Evolutionary conservation across 2,888 invertebrate genomes (phyloP), one percentile per base, ranked within the genome.

Genomic region (Drosophila borealis): DNA sequence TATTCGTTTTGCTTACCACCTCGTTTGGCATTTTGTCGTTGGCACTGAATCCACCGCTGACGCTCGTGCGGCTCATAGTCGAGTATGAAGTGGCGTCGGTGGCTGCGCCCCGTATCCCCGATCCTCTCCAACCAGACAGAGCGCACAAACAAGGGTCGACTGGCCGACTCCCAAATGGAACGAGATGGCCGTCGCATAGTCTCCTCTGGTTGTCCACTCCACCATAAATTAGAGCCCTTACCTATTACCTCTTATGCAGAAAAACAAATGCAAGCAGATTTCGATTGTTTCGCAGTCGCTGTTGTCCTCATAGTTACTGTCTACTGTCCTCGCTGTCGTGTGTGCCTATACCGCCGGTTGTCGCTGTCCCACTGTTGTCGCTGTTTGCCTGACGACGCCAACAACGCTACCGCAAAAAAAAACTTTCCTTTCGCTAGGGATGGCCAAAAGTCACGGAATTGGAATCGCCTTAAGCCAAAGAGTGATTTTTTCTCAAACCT

Each of bases 51-150:
- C 63, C 71, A 45, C 21, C 77, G 74, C 37, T 88, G 78, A 10
- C 80, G 78, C 54, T 83, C 80, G 17, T 79, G 81, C 14, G 90
- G 89, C 66, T 91, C 90, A 75, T 91, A 89, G 60, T 92, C 92
- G 48, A 92, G 78, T 65, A 92, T 89, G 51, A 92, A 92, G 75
- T 91, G 91, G 10, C 92, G 82, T 46, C 91, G 89, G 44, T 89
- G 89, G 36, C 90, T 89, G 68, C 85, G 84, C 5, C 89, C 84
- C 80, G 95, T 94, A 19, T 95, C 95, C 88, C 95, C 94, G 63
- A 69, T 82, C 21, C 86, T 71, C 67, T 91, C 91, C 65, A 95
- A 94, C 96, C 96, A 97, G 56, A 94, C 94, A 48, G 94, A 94
- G 83, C 93, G 93, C 74, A 94, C 93, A 91, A 94, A 94, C 91